Percentiles rank a stretch among this genome's conserved stretches.
These are phyloP conservation scores for Petrolisthes manimaculis DNA, from an alignment of 2,888 invertebrate species.

Conservation along the genomic window DNA sequence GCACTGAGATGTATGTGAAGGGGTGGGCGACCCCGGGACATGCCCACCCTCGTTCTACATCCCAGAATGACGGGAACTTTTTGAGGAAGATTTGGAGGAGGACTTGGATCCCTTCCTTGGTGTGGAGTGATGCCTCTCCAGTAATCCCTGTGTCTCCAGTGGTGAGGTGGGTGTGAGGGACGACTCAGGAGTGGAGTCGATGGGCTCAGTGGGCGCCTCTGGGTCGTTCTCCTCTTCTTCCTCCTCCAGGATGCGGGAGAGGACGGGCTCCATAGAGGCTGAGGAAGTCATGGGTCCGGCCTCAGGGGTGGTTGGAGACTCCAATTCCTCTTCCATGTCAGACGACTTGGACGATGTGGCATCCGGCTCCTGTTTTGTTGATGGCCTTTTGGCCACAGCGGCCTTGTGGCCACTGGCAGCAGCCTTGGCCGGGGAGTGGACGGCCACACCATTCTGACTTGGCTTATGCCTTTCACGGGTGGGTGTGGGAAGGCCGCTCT, in stretches of 20 bases:
- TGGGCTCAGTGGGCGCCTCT: constrained; percentile 47
- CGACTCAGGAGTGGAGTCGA: constrained; percentile 60
- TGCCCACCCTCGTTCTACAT: constrained; percentile 8
- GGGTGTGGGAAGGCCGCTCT: constrained; percentile 61
- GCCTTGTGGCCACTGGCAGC: constrained; percentile 33
- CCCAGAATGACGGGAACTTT: constrained; percentile 56
- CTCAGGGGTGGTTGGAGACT: neutral
- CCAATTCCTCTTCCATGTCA: neutral
- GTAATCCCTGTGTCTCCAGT: constrained; percentile 60
- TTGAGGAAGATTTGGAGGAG: constrained; percentile 59
- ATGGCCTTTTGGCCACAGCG: neutral
- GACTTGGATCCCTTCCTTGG: constrained; percentile 61
- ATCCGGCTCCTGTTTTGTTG: constrained; percentile 17
- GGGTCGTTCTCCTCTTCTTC: constrained; percentile 39
- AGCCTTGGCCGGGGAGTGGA: constrained; percentile 28
- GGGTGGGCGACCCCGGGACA: neutral
- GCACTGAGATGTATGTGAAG: neutral
- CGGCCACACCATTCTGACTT: constrained; percentile 54
- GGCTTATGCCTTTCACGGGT: constrained; percentile 54
- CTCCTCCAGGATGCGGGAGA: constrained; percentile 49
- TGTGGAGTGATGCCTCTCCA: constrained; percentile 56
- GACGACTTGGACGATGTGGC: constrained; percentile 13
- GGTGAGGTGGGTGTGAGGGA: constrained; percentile 62
- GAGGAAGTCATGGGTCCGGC: constrained; percentile 9
- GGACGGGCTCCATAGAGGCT: constrained; percentile 50